Evolutionary conservation across 1,140 invertebrate species (phyloP).

Genomic region (Pantala flavescens): DNA sequence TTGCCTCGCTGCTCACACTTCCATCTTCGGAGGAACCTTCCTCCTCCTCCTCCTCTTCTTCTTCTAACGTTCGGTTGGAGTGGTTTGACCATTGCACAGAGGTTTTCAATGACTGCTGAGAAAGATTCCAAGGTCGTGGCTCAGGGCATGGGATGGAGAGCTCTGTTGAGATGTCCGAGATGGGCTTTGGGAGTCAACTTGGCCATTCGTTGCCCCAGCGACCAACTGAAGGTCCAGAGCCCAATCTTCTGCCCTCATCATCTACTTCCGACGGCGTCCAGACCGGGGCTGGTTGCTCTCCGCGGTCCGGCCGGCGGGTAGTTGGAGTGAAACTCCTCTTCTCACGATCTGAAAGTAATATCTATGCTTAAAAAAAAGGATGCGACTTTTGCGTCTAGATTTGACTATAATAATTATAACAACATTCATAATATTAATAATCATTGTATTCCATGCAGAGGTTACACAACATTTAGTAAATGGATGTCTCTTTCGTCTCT

Average conservation of each 20-base stretch:
- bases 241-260: conserved; percentile 20
- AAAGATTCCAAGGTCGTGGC: conserved; percentile 27
- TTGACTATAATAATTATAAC: no score
- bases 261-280: conserved; percentile 2
- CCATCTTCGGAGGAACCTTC: conserved; percentile 22
- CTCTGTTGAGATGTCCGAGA: conserved; percentile 13
- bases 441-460: no score
- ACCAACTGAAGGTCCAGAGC: conserved; percentile 61
- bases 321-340: neutral
- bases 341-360: neutral
- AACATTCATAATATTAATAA: no score
- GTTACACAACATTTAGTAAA: no score
- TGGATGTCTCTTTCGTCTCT: no score
- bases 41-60: conserved; percentile 15
- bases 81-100: conserved; percentile 19
- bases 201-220: conserved; percentile 82
- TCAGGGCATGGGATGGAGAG: conserved; percentile 33
- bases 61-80: conserved; percentile 19
- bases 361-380: neutral
- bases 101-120: conserved; percentile 12
- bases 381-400: no score
- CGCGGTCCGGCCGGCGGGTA: neutral
- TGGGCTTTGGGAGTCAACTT: conserved; percentile 65
- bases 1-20: conserved; percentile 14
- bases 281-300: neutral